Base-by-base conservation (phyloP, 2,797 vertebrate genomes). In the Megaceryle alcyon region DNA sequence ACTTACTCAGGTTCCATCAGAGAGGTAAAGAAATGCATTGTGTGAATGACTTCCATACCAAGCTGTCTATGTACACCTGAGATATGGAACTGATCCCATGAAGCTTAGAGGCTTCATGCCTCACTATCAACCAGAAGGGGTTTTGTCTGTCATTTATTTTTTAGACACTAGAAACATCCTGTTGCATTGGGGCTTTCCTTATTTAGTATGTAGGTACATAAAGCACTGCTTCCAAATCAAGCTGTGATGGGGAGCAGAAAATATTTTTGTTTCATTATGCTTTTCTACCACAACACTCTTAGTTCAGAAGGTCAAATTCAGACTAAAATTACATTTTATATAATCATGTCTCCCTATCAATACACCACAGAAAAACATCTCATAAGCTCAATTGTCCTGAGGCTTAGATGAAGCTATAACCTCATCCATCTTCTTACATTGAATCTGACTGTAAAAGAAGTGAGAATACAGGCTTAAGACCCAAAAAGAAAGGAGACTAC, bases 321-420 rank as follows among this genome's bases (percentile, higher is more conserved):
- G 60, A 61, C 87, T 92, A 82, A 86, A 93, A 94, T 87, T 88
- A 33, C 44, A 70, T 96, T 96, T 64, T 25, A 54, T 73, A 5
- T 76, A 76, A 81, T 94, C 60, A 64, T 41, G 22, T 72, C 71
- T 63, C 56, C 86, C 77, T 88, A 41, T 86, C 78, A 79, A 56
- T 26, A 83, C 49, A 68, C 61, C 17, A 49, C 46, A 71, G 80
- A 48, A 94, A 88, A 86, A 6, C 66, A 83, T 31, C 46, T 94
- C 19, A 31, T 77, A 61, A 93, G 25, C 12, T 63, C 41, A 7
- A 1, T 10, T 92, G 71, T 95, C 77, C 79, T 59, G 46, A 72
- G 69, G 81, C 89, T 84, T 46, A 70, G 54, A 77, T 66, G 82
- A 77, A 79, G 75, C 82, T 80, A 7, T 71, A 91, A 82, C 73